Evolutionary conservation across 2,797 vertebrate genomes (phyloP).

Genomic region (Hydrolagus colliei): DNA sequence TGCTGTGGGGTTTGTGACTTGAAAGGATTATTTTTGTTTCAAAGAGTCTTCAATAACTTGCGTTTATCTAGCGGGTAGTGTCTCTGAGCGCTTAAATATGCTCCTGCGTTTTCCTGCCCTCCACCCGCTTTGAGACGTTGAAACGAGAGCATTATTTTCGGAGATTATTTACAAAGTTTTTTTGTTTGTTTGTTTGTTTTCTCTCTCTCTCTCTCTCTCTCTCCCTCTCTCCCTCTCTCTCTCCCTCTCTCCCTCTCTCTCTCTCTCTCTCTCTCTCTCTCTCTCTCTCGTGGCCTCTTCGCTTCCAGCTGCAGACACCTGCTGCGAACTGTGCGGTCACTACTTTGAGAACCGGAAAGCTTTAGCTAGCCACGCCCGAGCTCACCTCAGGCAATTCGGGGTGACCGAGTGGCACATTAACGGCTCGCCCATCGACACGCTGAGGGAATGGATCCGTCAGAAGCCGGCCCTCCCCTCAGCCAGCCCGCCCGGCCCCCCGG

Average conservation of each 20-base stretch:
- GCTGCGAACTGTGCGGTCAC: conserved; percentile 89
- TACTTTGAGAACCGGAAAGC: conserved; percentile 95
- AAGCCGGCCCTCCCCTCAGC: conserved; percentile 81
- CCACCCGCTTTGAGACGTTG: conserved; percentile 42
- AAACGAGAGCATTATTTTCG: too few relatives aligned
- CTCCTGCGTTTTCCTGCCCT: conserved; percentile 46
- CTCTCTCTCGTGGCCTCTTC: conserved; percentile 29
- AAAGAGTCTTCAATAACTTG: too few relatives aligned
- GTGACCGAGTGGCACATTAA: conserved; percentile 96
- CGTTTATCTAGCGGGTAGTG: too few relatives aligned
- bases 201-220: not conserved
- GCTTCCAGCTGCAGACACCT: conserved; percentile 63
- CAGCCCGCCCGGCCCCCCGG: conserved; percentile 79
- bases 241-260: not conserved
- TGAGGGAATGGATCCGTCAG: conserved; percentile 93
- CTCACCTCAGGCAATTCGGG: conserved; percentile 87
- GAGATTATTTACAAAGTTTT: not conserved
- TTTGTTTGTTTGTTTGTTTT: not conserved
- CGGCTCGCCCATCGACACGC: conserved; percentile 89
- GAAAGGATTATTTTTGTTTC: too few relatives aligned
- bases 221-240: not conserved
- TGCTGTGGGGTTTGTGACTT: too few relatives aligned
- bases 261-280: not conserved
- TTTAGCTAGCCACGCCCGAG: conserved; percentile 85
- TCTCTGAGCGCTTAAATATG: too few relatives aligned